phyloP scores from a whole-genome alignment of 1,140 invertebrate genomes.

The Pteromalus puparum region DNA sequence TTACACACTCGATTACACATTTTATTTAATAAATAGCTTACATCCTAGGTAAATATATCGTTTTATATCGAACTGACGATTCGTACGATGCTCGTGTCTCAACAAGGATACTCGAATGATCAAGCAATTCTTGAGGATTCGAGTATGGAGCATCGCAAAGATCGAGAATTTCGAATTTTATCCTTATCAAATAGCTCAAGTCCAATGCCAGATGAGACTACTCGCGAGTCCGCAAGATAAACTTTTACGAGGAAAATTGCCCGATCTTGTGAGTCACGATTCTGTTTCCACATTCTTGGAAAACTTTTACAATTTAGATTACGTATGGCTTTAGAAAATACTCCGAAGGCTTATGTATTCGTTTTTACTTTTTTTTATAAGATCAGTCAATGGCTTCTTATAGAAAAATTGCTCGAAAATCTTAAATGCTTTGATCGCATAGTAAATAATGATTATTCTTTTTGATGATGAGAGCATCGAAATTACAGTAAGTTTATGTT shows the following conservation, averaged over 20 bases:
- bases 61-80: constrained; percentile 56
- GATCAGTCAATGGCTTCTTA: constrained; percentile 12
- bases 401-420: constrained; percentile 37
- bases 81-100: constrained; percentile 68
- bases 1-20: constrained; percentile 19
- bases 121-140: constrained; percentile 73
- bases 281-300: neutral
- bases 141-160: constrained; percentile 70
- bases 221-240: neutral
- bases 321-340: neutral
- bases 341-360: neutral
- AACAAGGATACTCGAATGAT: constrained; percentile 73
- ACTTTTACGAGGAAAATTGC: neutral
- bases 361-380: neutral
- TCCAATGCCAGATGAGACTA: constrained; percentile 18
- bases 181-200: constrained; percentile 31
- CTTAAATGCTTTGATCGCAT: constrained; percentile 9
- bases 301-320: constrained; percentile 8
- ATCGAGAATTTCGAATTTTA: constrained; percentile 60
- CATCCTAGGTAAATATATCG: constrained; percentile 50
- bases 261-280: neutral
- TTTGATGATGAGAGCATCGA: constrained; percentile 23
- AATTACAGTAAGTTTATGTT: constrained; percentile 60
- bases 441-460: constrained; percentile 38
- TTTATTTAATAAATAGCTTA: constrained; percentile 13